Conservation (phyloP, 2,888 invertebrate genomes). For the Catocala fraxini region DNA sequence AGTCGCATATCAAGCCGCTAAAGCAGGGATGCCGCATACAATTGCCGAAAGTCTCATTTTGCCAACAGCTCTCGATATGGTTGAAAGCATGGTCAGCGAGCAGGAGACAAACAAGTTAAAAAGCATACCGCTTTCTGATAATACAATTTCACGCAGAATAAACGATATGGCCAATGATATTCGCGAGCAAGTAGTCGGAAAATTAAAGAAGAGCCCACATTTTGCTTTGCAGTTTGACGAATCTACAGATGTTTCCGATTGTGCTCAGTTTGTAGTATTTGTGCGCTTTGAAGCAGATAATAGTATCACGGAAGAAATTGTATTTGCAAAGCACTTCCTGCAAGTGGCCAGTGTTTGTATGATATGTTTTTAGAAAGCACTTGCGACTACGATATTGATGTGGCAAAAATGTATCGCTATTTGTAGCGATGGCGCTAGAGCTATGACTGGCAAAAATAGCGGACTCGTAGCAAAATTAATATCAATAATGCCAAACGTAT, state of each 20-base stretch:
- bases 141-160: constrained; percentile 49
- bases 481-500: constrained; percentile 36
- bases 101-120: constrained; percentile 35
- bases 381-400: constrained; percentile 23
- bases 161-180: constrained; percentile 3
- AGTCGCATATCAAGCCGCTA: constrained; percentile 23
- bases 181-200: too few species aligned
- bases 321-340: too few species aligned
- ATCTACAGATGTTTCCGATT: too few species aligned
- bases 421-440: constrained; percentile 52
- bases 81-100: constrained; percentile 13
- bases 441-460: constrained; percentile 48
- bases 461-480: constrained; percentile 49
- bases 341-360: constrained; percentile 39
- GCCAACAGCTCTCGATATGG: constrained; percentile 45
- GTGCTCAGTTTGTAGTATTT: too few species aligned
- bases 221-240: too few species aligned
- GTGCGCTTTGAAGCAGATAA: too few species aligned
- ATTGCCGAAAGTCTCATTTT: constrained; percentile 51
- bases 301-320: too few species aligned
- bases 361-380: constrained; percentile 17
- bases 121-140: constrained; percentile 47
- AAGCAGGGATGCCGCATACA: constrained; percentile 45
- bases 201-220: too few species aligned
- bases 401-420: constrained; percentile 46